These are phyloP conservation scores for Drosophila sulfurigaster DNA, from an alignment of 1,140 invertebrate species.

Conservation along the genomic window DNA sequence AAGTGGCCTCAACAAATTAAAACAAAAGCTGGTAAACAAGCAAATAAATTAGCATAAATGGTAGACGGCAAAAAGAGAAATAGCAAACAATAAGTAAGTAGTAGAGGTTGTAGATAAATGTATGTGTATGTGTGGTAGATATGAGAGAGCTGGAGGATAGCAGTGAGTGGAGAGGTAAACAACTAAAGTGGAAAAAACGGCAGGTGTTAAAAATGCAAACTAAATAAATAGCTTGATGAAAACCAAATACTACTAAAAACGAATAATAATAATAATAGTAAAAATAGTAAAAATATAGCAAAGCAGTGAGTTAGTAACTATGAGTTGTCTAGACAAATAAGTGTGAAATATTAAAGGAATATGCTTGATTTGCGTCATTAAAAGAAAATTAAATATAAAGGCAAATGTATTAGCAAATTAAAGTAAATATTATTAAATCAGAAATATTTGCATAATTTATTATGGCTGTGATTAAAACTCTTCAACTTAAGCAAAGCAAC, in stretches of 20 bases:
- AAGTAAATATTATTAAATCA: too few relatives aligned
- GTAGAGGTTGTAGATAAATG: conserved; percentile 9
- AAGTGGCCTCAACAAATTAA: conserved; percentile 77
- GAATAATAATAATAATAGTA: conserved; percentile 34
- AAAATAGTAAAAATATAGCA: conserved; percentile 4
- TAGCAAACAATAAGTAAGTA: conserved; percentile 38
- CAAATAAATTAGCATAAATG: conserved; percentile 82
- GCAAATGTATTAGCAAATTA: too few relatives aligned
- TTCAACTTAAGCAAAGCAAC: too few relatives aligned
- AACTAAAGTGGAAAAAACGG: conserved; percentile 76
- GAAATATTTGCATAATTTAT: too few relatives aligned
- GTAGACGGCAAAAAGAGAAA: conserved; percentile 52
- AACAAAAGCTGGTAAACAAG: conserved; percentile 81
- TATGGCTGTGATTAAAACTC: too few relatives aligned
- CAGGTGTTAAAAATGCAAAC: conserved; percentile 74
- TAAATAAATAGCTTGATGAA: conserved; percentile 35
- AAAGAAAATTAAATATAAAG: too few relatives aligned
- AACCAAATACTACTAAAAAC: conserved; percentile 38
- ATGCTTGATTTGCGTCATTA: too few relatives aligned
- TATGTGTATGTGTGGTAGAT: neutral
- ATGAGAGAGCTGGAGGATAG: conserved; percentile 7
- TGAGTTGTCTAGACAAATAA: neutral
- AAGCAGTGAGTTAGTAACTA: neutral
- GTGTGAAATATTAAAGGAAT: neutral
- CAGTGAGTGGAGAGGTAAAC: conserved; percentile 51